These are phyloP conservation scores for Ranitomeya variabilis DNA, from an alignment of 2,113 vertebrate genomes.

Conservation along the genomic window DNA sequence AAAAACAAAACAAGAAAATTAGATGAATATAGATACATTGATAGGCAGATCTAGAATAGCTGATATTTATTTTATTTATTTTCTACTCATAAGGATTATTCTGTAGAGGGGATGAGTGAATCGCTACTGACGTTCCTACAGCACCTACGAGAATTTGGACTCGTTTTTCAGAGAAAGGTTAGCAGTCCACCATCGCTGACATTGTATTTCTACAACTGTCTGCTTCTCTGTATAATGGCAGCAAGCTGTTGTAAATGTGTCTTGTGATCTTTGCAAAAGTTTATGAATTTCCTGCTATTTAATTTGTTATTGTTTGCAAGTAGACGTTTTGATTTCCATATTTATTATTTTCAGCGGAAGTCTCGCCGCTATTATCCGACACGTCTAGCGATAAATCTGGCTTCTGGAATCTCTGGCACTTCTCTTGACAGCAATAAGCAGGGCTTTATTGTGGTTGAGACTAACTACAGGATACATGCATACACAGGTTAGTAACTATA, in stretches of 20 bases:
- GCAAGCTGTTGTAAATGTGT: not conserved
- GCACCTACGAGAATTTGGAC: slow-evolving; percentile 88
- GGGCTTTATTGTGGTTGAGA: slow-evolving; percentile 88
- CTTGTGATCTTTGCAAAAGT: not conserved
- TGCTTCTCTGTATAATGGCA: not conserved
- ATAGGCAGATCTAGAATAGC: too few species aligned
- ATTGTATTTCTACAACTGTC: not conserved
- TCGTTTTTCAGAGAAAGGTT: slow-evolving; percentile 94
- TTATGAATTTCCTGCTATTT: not conserved
- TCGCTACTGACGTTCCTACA: slow-evolving; percentile 89
- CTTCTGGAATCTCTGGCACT: slow-evolving; percentile 79
- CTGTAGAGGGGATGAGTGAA: slow-evolving; percentile 94
- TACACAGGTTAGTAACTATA: slow-evolving; percentile 79
- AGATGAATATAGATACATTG: too few species aligned
- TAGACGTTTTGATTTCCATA: not conserved
- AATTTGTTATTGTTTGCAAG: not conserved
- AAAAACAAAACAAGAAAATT: too few species aligned
- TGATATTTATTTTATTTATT: slow-evolving; percentile 32
- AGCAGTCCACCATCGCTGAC: not conserved
- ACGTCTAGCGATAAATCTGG: slow-evolving; percentile 86
- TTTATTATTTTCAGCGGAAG: slow-evolving; percentile 76
- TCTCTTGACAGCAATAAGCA: slow-evolving; percentile 69
- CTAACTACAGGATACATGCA: slow-evolving; percentile 89
- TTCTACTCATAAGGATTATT: slow-evolving; percentile 80
- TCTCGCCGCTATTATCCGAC: slow-evolving; percentile 90